Evolutionary conservation across 2,888 invertebrate species (phyloP).

Genomic region (Xanthostigma xanthostigma): DNA sequence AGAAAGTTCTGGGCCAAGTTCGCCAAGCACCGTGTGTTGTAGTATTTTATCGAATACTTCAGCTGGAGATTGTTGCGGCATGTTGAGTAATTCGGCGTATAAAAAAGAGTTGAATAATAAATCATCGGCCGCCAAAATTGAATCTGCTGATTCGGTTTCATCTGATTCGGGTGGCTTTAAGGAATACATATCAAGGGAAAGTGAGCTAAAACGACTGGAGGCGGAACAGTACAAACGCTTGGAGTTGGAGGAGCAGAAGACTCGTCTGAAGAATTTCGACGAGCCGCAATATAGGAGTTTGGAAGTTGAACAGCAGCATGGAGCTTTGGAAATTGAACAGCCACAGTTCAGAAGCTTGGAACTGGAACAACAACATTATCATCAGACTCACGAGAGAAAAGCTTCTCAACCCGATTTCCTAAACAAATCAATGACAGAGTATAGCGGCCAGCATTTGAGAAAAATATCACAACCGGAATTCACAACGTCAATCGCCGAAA

Average conservation of each 20-base stretch:
- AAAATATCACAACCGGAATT: conserved; percentile 6
- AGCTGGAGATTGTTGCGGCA: conserved; percentile 30
- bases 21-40: conserved; percentile 30
- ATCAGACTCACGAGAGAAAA: conserved; percentile 5
- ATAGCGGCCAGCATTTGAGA: not conserved
- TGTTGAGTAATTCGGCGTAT: conserved; percentile 21
- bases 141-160: conserved; percentile 29
- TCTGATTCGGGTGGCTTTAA: conserved; percentile 32
- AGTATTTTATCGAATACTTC: conserved; percentile 27
- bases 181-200: conserved; percentile 26
- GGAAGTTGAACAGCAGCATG: not conserved
- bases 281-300: not conserved
- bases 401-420: conserved; percentile 4
- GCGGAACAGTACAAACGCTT: conserved; percentile 4
- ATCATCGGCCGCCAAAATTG: conserved; percentile 25
- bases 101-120: conserved; percentile 24
- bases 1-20: conserved; percentile 19
- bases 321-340: not conserved
- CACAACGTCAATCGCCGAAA: conserved; percentile 14
- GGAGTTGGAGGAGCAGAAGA: not conserved
- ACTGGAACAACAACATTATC: not conserved
- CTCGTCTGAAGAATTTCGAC: not conserved
- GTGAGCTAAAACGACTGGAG: conserved; percentile 3
- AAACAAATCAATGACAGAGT: conserved; percentile 3
- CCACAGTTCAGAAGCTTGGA: not conserved